Percentiles rank a stretch among this genome's conserved stretches.
Evolutionary conservation across 2,113 vertebrate genomes (phyloP).

Genomic region (Sylvia atricapilla): DNA sequence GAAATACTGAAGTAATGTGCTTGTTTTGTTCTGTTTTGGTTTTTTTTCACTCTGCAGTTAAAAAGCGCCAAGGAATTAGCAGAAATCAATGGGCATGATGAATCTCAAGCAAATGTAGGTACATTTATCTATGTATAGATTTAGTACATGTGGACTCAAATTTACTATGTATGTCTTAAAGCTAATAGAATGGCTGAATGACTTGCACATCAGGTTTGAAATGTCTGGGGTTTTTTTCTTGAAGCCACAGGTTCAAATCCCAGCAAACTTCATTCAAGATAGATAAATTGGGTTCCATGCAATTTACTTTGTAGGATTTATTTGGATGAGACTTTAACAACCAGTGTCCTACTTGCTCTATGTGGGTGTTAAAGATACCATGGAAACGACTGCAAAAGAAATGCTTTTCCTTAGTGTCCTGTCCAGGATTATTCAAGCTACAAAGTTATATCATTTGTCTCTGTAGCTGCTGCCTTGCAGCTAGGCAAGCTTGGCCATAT

Average conservation of each 20-base stretch:
- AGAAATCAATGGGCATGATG: constrained; percentile 77
- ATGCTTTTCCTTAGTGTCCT: constrained; percentile 34
- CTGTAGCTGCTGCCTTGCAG: background rate
- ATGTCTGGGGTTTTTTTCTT: background rate
- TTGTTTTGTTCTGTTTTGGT: constrained; percentile 47
- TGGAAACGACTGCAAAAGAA: constrained; percentile 35
- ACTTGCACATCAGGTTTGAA: background rate
- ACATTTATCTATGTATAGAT: background rate
- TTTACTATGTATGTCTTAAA: constrained; percentile 12
- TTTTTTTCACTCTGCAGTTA: constrained; percentile 69
- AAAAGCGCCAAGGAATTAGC: constrained; percentile 80
- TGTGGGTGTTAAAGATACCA: constrained; percentile 46
- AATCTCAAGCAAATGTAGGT: constrained; percentile 80
- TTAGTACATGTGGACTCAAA: background rate
- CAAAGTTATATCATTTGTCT: background rate
- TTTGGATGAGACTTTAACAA: constrained; percentile 53
- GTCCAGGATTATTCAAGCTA: constrained; percentile 30
- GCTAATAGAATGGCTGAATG: background rate
- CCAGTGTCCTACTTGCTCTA: constrained; percentile 27
- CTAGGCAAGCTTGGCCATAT: background rate
- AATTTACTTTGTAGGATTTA: constrained; percentile 61
- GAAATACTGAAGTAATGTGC: constrained; percentile 29
- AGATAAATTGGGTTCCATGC: constrained; percentile 53
- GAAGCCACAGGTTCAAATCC: constrained; percentile 25
- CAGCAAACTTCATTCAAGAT: constrained; percentile 42